Percentiles rank a stretch among this genome's conserved stretches.
These are phyloP conservation scores for Condylura cristata DNA, from an alignment of 2,113 vertebrate species.

Conservation along the genomic window DNA sequence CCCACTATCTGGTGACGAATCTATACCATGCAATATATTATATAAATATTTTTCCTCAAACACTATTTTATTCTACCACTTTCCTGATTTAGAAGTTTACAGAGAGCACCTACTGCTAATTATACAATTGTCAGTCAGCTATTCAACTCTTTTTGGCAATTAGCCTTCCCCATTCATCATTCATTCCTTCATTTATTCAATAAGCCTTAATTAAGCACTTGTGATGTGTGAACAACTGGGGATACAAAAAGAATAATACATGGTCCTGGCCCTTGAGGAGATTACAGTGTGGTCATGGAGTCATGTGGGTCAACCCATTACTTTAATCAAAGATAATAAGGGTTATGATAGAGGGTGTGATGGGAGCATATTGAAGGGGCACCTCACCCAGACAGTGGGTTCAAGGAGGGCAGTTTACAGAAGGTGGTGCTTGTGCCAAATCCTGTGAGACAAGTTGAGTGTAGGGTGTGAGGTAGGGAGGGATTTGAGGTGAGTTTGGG, in stretches of 20 bases:
- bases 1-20: background rate
- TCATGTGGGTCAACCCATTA: slow-evolving; percentile 35
- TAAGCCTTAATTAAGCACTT: slow-evolving; percentile 55
- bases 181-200: slow-evolving; percentile 36
- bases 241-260: background rate
- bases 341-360: background rate
- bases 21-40: background rate
- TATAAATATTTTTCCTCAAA: slow-evolving; percentile 40
- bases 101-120: background rate
- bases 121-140: background rate
- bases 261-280: background rate
- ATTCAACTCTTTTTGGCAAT: background rate
- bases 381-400: slow-evolving; percentile 17
- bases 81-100: background rate
- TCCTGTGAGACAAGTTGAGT: slow-evolving; percentile 51
- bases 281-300: slow-evolving; percentile 65
- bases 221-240: slow-evolving; percentile 45
- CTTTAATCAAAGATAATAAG: slow-evolving; percentile 66
- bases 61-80: background rate
- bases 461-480: slow-evolving; percentile 4
- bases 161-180: background rate
- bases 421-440: background rate
- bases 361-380: background rate
- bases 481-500: slow-evolving; percentile 10
- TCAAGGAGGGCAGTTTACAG: background rate